Percentiles rank a stretch among this genome's conserved stretches.
Conservation (phyloP, 2,888 invertebrate genomes). For the Cinara cedri region DNA sequence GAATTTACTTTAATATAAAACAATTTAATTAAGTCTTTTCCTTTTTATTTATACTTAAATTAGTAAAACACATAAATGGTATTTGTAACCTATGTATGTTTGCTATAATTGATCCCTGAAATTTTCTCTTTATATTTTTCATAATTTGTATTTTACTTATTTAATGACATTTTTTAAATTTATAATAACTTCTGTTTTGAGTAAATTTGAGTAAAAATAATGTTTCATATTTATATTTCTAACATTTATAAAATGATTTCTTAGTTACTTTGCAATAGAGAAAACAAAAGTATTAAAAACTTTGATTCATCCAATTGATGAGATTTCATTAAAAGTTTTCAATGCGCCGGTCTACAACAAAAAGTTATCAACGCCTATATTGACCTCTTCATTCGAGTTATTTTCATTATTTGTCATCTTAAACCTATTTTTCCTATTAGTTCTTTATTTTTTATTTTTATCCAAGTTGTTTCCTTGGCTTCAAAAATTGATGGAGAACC, state of each 20-base stretch:
- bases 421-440: neutral
- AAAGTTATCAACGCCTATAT: constrained; percentile 22
- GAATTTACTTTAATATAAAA: no score
- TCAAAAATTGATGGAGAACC: constrained; percentile 49
- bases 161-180: no score
- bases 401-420: constrained; percentile 1
- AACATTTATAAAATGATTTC: neutral
- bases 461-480: constrained; percentile 30
- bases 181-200: no score
- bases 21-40: no score
- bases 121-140: no score
- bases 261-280: constrained; percentile 38
- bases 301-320: constrained; percentile 46
- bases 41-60: no score
- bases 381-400: constrained; percentile 19
- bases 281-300: neutral
- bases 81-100: no score
- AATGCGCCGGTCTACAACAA: constrained; percentile 54
- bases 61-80: no score
- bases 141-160: no score
- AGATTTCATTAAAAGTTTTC: constrained; percentile 44
- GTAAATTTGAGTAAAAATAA: no score
- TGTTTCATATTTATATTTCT: no score
- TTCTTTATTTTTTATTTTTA: constrained; percentile 7
- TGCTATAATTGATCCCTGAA: no score